Base-by-base conservation (phyloP, 2,113 vertebrate species). In the Dryoscopus gambensis region DNA sequence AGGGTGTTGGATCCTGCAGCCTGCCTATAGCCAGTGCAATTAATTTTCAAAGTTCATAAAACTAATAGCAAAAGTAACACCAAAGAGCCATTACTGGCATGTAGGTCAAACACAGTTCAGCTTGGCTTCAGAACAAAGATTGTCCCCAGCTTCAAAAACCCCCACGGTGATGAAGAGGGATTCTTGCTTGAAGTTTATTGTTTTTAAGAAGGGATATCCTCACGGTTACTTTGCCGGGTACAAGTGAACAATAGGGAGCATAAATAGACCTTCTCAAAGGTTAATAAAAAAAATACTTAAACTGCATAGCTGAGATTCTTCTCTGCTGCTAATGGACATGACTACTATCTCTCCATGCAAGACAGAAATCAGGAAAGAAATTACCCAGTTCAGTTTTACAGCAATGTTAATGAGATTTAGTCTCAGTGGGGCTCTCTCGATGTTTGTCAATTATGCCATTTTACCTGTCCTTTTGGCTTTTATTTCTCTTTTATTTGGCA, bases 391-490 rank as follows among this genome's bases (percentile, higher is more conserved):
- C 81, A 46, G 52, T 68, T 55, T 77, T 68, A 80, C 87, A 93
- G 40, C 56, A 47, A 7, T 9, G 35, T 93, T 78, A 91, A 94
- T 84, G 81, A 91, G 70, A 71, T 96, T 83, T 77, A 15, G 49
- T 79, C 84, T 78, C 95, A 47, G 39, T n/a, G 37, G 62, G 59
- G 35, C 42, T 85, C 75, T 87, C 77, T 50, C 2, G 1, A 13
- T 84, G 84, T 84, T 84, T 90, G 90, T 95, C 76, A 90, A 14
- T 93, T 88, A 80, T 37, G 49, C 24, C 82, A 65, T 82, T 85
- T 95, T 78, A 92, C 89, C 88, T 96, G 92, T 87, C 92, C 95
- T 92, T 92, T 86, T 86, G 87, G 30, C 84, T 96, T 96, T 81
- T 68, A 75, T 92, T 93, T 92, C 93, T 96, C 93, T n/a, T n/a